Evolutionary conservation across 2,888 invertebrate genomes (phyloP).

Genomic region (Sympetrum striolatum): DNA sequence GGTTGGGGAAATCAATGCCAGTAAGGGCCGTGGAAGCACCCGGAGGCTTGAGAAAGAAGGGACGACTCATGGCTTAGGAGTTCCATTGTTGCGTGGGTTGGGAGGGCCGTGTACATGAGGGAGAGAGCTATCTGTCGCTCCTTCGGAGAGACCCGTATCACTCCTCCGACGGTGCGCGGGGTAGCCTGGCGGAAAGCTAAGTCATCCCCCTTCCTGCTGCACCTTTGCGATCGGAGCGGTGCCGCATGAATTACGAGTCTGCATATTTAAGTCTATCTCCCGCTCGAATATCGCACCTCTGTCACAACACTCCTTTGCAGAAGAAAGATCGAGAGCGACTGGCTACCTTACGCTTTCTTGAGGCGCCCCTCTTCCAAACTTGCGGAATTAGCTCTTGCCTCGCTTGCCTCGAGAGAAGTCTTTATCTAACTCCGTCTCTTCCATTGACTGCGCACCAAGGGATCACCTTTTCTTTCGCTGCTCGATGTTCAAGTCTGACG

Average conservation of each 20-base stretch:
- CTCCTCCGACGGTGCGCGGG: background rate
- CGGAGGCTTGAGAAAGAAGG: background rate
- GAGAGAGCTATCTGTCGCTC: background rate
- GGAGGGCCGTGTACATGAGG: background rate
- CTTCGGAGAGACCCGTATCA: background rate
- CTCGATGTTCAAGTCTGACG: background rate
- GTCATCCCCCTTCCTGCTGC: background rate
- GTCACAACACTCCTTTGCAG: background rate
- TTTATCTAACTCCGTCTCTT: background rate
- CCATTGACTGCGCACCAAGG: background rate
- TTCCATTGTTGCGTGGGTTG: slow-evolving; percentile 12
- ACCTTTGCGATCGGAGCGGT: background rate
- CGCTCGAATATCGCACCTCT: background rate
- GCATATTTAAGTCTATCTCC: background rate
- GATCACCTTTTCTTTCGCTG: background rate
- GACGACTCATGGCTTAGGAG: background rate
- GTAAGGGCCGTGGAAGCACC: background rate
- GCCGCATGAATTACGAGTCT: background rate
- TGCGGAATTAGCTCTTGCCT: background rate
- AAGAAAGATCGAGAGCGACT: background rate
- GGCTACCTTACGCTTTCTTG: background rate
- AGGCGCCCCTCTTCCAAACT: background rate
- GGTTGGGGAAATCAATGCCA: slow-evolving; percentile 27
- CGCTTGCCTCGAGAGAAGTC: background rate
- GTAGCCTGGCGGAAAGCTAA: background rate